Percentiles rank a stretch among this genome's conserved stretches.
These are phyloP conservation scores for Sebastes taczanowskii DNA, from an alignment of 2,797 vertebrate genomes.

Conservation along the genomic window DNA sequence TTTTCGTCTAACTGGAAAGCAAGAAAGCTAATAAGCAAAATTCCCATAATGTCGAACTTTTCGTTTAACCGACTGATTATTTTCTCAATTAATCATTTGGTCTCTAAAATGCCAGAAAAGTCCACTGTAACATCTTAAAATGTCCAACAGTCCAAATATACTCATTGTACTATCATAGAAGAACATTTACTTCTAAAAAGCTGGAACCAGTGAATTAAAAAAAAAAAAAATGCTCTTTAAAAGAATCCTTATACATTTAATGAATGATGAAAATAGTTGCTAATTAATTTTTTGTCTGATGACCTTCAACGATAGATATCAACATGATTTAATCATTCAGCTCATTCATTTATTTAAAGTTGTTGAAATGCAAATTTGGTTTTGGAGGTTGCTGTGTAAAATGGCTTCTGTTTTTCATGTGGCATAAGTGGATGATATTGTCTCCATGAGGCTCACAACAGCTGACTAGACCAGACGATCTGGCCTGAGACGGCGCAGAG, in stretches of 20 bases:
- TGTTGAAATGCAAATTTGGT: background rate
- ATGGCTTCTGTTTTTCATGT: constrained; percentile 16
- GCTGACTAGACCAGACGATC: constrained; percentile 38
- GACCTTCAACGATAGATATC: background rate
- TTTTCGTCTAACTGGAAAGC: background rate
- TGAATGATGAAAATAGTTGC: background rate
- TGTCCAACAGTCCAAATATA: background rate
- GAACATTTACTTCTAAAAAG: background rate
- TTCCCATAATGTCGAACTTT: background rate
- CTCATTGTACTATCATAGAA: background rate
- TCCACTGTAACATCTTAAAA: background rate
- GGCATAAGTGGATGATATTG: constrained; percentile 21
- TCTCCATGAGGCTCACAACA: constrained; percentile 19
- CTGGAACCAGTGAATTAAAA: background rate
- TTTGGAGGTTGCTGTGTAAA: constrained; percentile 8
- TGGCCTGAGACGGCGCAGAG: constrained; percentile 38
- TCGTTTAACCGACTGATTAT: background rate
- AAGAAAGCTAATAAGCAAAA: background rate
- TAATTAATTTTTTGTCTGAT: background rate
- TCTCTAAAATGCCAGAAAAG: background rate
- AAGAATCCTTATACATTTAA: background rate
- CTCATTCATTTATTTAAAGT: background rate
- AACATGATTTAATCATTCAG: background rate
- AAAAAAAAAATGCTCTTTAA: background rate
- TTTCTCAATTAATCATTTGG: background rate